These are phyloP conservation scores for Thalpophila matura DNA, from an alignment of 2,888 invertebrate species.

Conservation along the genomic window DNA sequence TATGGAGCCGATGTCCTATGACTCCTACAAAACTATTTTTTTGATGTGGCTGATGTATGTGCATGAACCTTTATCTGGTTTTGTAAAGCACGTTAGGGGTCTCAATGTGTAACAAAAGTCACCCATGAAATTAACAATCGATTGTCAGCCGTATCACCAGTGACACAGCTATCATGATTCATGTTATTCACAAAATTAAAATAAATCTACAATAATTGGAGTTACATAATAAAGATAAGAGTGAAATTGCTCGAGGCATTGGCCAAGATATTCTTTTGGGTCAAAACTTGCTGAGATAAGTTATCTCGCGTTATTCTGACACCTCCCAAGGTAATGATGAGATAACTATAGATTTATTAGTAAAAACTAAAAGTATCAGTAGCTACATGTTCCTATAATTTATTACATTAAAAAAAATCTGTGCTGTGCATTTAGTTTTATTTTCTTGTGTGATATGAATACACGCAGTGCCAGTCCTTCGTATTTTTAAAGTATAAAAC, in stretches of 20 bases:
- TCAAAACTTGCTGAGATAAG: slow-evolving; percentile 48
- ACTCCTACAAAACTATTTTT: too few relatives aligned
- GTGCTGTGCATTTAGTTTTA: neutral
- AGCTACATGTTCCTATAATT: neutral
- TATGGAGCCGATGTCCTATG: too few relatives aligned
- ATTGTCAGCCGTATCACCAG: too few relatives aligned
- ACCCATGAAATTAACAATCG: too few relatives aligned
- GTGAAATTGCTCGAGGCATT: slow-evolving; percentile 27
- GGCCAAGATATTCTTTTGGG: slow-evolving; percentile 36
- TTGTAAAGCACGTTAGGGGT: too few relatives aligned
- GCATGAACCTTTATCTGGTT: too few relatives aligned
- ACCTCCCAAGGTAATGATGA: slow-evolving; percentile 64
- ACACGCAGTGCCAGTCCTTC: neutral
- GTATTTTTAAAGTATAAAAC: neutral
- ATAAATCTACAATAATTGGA: neutral
- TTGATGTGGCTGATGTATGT: too few relatives aligned
- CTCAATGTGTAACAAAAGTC: too few relatives aligned
- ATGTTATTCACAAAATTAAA: too few relatives aligned
- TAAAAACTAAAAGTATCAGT: neutral
- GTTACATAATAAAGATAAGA: slow-evolving; percentile 33
- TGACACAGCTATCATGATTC: too few relatives aligned
- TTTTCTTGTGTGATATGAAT: neutral
- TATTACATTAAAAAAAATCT: neutral
- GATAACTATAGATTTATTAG: slow-evolving; percentile 57
- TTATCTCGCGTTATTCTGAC: slow-evolving; percentile 68